Evolutionary conservation across 2,888 invertebrate genomes (phyloP), one percentile per base, ranked within the genome.

Genomic region (Micropterix aruncella): DNA sequence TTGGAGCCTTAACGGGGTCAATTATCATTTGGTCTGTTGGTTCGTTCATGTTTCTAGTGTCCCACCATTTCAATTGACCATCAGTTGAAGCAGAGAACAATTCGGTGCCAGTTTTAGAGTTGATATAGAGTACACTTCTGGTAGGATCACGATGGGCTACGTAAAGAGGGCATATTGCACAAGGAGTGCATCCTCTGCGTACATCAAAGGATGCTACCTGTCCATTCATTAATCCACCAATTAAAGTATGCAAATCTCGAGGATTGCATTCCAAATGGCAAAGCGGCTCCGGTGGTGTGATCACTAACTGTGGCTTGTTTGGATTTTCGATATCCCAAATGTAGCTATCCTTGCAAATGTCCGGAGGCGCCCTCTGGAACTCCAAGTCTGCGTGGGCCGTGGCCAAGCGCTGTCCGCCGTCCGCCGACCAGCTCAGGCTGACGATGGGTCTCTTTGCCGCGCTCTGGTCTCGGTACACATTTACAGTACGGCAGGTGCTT

Each of bases 291-390:
- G 79, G 77, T 2, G 91, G 84, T 54, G 83, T 82, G 51, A 94
- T 66, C 1, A 79, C 75, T 43, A 85, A 66, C 47, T 87, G 79
- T 1, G 93, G 91, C 49, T 81, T 78, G 58, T 88, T 92, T 0
- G 92, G 90, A 59, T 91, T 92, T 64, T 91, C 92, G 50, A 93
- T 79, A 66, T 95, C 90, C 94, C 94, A 95, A 57, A 95, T 87
- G 57, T 88, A 94, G 0, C 68, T 48, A 62, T 59, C 51, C 69
- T 69, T 37, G 60, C 56, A 19, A 49, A 83, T 77, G 42, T 80
- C 77, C 5, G 72, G 69, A 40, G 79, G 72, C 17, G 69, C 62
- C 41, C 77, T 75, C 57, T 85, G 80, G 55, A 88, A 87, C 53
- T 83, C 80, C 50, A 84, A 69, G 57, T 87, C 86, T 50, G 89